phyloP scores from a whole-genome alignment of 2,888 invertebrate species.

The Melitaea athalia region DNA sequence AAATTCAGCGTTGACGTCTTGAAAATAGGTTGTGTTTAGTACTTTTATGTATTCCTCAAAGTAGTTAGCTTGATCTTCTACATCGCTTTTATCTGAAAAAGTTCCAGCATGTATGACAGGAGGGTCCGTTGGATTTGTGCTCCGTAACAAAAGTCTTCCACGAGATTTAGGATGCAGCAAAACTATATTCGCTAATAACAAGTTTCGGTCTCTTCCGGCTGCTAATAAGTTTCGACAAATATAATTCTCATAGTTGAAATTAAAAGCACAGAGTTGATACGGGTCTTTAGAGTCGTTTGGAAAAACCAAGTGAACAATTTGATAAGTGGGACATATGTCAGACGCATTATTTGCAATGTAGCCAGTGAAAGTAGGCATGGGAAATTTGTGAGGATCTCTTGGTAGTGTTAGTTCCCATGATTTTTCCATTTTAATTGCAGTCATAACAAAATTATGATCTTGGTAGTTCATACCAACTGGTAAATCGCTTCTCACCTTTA shows the following conservation, averaged over 20 bases:
- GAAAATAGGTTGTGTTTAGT: conserved; percentile 50
- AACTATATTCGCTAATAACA: conserved; percentile 39
- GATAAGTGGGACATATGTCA: conserved; percentile 46
- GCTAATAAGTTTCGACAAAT: conserved; percentile 46
- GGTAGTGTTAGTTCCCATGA: conserved; percentile 14
- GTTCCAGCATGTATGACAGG: conserved; percentile 50
- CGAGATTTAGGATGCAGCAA: conserved; percentile 61
- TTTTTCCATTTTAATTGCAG: conserved; percentile 37
- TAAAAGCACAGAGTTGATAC: conserved; percentile 57
- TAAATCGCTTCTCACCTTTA: conserved; percentile 47
- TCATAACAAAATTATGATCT: conserved; percentile 44
- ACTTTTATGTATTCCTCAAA: conserved; percentile 49
- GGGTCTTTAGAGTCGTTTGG: conserved; percentile 36
- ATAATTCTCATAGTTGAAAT: conserved; percentile 65
- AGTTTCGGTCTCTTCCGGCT: conserved; percentile 43
- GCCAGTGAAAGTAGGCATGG: conserved; percentile 42
- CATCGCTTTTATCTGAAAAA: conserved; percentile 47
- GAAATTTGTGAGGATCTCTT: conserved; percentile 33
- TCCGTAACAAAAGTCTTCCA: conserved; percentile 52
- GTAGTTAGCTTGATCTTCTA: conserved; percentile 47
- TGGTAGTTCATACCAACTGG: conserved; percentile 55
- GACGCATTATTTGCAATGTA: conserved; percentile 40
- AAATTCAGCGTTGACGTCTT: conserved; percentile 44
- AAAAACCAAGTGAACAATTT: conserved; percentile 42
- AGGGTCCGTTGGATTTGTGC: conserved; percentile 47